Conservation (phyloP, 2,113 vertebrate genomes). For the Actenoides hombroni region DNA sequence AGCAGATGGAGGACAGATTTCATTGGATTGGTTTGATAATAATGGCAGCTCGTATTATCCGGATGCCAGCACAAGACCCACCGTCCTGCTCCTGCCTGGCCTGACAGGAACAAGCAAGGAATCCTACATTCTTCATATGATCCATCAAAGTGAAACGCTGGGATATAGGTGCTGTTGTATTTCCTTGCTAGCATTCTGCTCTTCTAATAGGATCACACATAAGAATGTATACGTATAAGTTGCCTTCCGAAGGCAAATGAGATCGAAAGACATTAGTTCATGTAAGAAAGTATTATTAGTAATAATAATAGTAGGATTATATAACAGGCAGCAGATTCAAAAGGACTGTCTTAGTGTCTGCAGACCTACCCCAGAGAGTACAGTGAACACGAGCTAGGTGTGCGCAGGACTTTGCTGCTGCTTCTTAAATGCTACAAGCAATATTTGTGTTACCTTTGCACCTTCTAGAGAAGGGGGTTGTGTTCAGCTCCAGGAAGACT, state of each 20-base stretch:
- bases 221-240: not conserved
- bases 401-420: not conserved
- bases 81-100: slow-evolving; percentile 90
- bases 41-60: slow-evolving; percentile 81
- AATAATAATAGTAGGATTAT: not conserved
- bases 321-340: not conserved
- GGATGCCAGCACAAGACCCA: slow-evolving; percentile 86
- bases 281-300: not conserved
- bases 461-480: not conserved
- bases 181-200: not conserved
- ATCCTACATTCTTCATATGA: slow-evolving; percentile 98
- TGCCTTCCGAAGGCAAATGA: not conserved
- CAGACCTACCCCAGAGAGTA: not conserved
- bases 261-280: not conserved
- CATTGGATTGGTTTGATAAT: slow-evolving; percentile 97
- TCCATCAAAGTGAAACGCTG: slow-evolving; percentile 89
- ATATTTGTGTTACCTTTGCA: not conserved
- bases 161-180: slow-evolving; percentile 88
- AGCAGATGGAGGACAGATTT: slow-evolving; percentile 98
- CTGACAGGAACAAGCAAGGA: slow-evolving; percentile 97
- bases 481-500: not conserved
- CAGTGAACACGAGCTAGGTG: not conserved
- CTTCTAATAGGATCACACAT: not conserved
- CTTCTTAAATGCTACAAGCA: not conserved
- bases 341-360: not conserved